phyloP scores from a whole-genome alignment of 2,888 invertebrate genomes.

The Tetrapedia diversipes region DNA sequence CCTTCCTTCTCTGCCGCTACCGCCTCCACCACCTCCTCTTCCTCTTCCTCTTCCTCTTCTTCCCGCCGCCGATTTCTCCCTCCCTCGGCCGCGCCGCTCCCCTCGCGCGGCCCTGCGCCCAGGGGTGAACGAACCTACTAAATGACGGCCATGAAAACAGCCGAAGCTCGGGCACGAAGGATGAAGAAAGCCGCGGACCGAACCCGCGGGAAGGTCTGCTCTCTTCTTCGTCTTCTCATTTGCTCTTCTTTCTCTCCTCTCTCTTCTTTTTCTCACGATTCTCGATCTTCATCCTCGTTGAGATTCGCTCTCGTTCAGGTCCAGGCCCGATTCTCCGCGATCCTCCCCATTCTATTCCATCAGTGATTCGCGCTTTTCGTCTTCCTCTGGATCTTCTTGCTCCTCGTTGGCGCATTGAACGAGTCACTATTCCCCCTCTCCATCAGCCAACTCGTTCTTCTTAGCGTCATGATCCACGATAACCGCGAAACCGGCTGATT shows the following conservation, averaged over 20 bases:
- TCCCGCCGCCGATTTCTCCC: conserved; percentile 63
- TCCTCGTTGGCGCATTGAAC: too few species aligned
- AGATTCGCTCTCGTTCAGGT: neutral
- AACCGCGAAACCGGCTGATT: conserved; percentile 20
- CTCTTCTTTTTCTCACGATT: neutral
- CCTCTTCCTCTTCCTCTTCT: conserved; percentile 55
- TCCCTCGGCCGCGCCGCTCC: conserved; percentile 48
- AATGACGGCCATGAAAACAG: conserved; percentile 83
- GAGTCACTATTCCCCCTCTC: conserved; percentile 6
- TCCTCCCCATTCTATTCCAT: neutral
- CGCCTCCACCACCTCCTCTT: conserved; percentile 49
- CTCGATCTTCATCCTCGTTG: neutral
- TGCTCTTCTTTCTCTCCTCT: neutral
- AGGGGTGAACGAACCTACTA: conserved; percentile 83
- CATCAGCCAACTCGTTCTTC: neutral
- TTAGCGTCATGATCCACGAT: neutral
- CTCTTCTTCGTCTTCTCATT: neutral
- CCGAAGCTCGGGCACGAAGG: conserved; percentile 81
- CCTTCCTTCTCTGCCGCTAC: conserved; percentile 32
- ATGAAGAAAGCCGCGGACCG: conserved; percentile 77
- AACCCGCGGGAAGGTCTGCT: conserved; percentile 71
- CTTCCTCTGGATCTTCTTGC: conserved; percentile 9
- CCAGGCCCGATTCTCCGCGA: conserved; percentile 15
- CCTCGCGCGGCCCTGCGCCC: conserved; percentile 74
- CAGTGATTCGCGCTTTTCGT: conserved; percentile 2